Evolutionary conservation across 1,140 invertebrate species (phyloP), one percentile per base, ranked within the genome.

Genomic region (Bradysia coprophila): DNA sequence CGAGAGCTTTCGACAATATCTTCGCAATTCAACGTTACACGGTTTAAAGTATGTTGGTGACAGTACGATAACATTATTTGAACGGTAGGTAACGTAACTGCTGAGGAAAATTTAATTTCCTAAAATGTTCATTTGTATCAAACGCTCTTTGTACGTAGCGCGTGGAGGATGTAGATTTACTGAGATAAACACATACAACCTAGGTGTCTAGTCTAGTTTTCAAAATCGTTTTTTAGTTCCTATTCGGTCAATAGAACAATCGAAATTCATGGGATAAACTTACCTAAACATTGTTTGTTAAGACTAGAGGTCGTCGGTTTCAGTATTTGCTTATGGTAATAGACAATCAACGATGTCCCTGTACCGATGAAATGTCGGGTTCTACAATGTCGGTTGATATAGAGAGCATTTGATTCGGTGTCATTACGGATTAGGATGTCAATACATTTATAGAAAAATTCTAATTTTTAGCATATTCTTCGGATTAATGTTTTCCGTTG

Each of bases 401-500:
- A n/a, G n/a, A n/a, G n/a, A n/a, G n/a, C n/a, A n/a, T n/a, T n/a
- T n/a, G n/a, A n/a, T n/a, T n/a, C n/a, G n/a, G n/a, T n/a, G n/a
- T n/a, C n/a, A n/a, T n/a, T n/a, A n/a, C n/a, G n/a, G n/a, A n/a
- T n/a, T n/a, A n/a, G n/a, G n/a, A n/a, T n/a, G n/a, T n/a, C n/a
- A n/a, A n/a, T n/a, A n/a, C n/a, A n/a, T n/a, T n/a, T n/a, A n/a
- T n/a, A n/a, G n/a, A n/a, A n/a, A n/a, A n/a, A 8, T 31, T 31
- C 8, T 9, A 9, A 31, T 31, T 31, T 31, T 31, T 16, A 59
- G 55, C 13, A 47, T 55, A 13, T 60, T 62, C 31, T 61, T 57
- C 40, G 53, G 55, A 5, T 50, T 73, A 1, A 68, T 80, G 0
- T 83, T 84, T 47, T 49, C 69, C 1, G 49, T 68, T 19, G 81